phyloP scores from a whole-genome alignment of 1,140 invertebrate species.

The Drosophila oshimai region DNA sequence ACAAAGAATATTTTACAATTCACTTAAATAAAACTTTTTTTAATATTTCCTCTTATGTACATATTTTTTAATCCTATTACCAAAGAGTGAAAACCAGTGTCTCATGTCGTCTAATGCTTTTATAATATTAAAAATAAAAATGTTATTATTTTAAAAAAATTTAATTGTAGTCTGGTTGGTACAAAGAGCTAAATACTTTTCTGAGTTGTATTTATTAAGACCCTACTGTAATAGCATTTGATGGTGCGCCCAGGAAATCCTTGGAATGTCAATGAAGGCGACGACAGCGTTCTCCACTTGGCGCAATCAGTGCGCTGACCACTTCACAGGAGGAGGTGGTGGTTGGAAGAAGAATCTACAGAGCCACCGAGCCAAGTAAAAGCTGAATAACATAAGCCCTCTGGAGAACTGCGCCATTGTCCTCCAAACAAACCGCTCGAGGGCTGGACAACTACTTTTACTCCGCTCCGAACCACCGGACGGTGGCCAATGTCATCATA shows the following conservation, averaged over 20 bases:
- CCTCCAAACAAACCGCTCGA: conserved; percentile 26
- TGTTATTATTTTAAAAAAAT: too few relatives aligned
- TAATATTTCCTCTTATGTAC: too few relatives aligned
- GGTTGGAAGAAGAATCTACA: not conserved
- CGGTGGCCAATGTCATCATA: conserved; percentile 28
- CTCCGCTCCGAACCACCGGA: not conserved
- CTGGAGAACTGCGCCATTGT: conserved; percentile 38
- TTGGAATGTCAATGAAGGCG: conserved; percentile 58
- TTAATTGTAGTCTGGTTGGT: too few relatives aligned
- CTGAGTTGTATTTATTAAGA: not conserved
- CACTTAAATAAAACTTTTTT: too few relatives aligned
- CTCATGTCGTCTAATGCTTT: too few relatives aligned
- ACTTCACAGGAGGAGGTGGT: conserved; percentile 27
- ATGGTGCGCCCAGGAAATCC: conserved; percentile 12
- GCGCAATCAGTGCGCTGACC: conserved; percentile 37
- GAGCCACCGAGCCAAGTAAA: conserved; percentile 1
- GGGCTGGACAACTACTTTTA: too few relatives aligned
- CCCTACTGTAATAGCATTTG: conserved; percentile 28
- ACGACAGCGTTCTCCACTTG: conserved; percentile 57
- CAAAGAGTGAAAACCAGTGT: too few relatives aligned
- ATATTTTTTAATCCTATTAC: too few relatives aligned
- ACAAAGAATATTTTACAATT: too few relatives aligned
- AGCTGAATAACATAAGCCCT: conserved; percentile 28
- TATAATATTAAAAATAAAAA: too few relatives aligned
- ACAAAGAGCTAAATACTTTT: not conserved